A percentile compares a stretch with the other conserved stretches of the same genome.
These are phyloP conservation scores for Drosophila kambysellisi DNA, from an alignment of 2,888 invertebrate species.

Conservation along the genomic window DNA sequence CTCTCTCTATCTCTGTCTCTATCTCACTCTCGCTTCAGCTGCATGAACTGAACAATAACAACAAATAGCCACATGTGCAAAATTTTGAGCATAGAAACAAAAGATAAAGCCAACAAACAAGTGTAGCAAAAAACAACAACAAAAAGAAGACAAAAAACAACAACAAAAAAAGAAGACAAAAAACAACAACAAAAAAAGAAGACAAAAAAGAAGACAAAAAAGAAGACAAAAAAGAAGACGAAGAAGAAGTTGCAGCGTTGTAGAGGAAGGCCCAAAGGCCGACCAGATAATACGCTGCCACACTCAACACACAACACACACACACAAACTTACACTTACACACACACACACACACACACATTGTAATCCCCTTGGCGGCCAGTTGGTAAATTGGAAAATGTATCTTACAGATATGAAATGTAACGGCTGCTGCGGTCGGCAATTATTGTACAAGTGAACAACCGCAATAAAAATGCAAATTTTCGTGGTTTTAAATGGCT, in stretches of 20 bases:
- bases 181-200: conserved; percentile 33
- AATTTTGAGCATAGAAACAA: conserved; percentile 77
- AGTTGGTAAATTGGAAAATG: conserved; percentile 58
- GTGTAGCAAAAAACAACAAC: conserved; percentile 60
- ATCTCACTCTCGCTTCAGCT: conserved; percentile 10
- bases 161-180: conserved; percentile 35
- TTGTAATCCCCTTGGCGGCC: conserved; percentile 51
- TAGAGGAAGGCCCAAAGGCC: conserved; percentile 17
- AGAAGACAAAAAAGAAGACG: conserved; percentile 36
- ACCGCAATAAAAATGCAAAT: conserved; percentile 77
- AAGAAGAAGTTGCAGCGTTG: conserved; percentile 12
- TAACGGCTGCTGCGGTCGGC: conserved; percentile 52
- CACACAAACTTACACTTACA: background rate
- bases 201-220: conserved; percentile 21
- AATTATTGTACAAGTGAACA: conserved; percentile 74
- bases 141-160: conserved; percentile 14
- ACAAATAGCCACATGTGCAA: conserved; percentile 72
- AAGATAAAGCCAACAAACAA: conserved; percentile 69
- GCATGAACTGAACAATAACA: conserved; percentile 48
- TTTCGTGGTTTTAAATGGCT: conserved; percentile 55
- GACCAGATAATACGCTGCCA: conserved; percentile 34
- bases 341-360: background rate
- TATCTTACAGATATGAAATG: conserved; percentile 61
- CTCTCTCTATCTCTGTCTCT: background rate
- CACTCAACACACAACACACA: conserved; percentile 8